Evolutionary conservation across 2,797 vertebrate species (phyloP).

Genomic region (Sebastes steindachneri): DNA sequence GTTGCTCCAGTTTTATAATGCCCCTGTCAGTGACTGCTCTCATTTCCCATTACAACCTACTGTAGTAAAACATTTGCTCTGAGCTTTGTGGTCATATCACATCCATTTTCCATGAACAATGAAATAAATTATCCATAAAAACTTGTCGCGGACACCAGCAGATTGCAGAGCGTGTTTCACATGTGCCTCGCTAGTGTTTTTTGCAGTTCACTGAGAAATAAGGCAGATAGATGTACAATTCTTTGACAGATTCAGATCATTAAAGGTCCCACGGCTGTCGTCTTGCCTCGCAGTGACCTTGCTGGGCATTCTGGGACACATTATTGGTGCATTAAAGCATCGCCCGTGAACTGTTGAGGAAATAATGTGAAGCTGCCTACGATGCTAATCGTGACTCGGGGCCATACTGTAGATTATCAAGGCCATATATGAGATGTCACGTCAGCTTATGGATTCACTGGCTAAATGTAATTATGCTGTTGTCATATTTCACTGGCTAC

Average conservation of each 20-base stretch:
- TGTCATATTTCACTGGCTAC: constrained; percentile 28
- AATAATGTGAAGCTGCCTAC: constrained; percentile 38
- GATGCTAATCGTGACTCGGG: constrained; percentile 40
- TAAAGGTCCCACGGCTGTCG: background rate
- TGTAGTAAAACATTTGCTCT: background rate
- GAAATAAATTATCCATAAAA: background rate
- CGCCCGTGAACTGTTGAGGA: constrained; percentile 31
- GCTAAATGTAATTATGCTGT: constrained; percentile 38
- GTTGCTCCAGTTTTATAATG: background rate
- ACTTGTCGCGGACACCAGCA: background rate
- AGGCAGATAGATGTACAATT: constrained; percentile 6
- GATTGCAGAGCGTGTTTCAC: background rate
- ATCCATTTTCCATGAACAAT: background rate
- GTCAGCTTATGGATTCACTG: constrained; percentile 38
- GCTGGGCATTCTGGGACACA: constrained; percentile 15
- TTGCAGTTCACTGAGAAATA: background rate
- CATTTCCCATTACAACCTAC: background rate
- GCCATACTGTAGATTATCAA: constrained; percentile 36
- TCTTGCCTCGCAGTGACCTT: constrained; percentile 39
- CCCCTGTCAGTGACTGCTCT: background rate
- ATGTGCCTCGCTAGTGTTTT: background rate
- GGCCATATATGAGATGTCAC: constrained; percentile 28
- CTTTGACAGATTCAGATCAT: constrained; percentile 29
- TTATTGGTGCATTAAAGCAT: constrained; percentile 38
- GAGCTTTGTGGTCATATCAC: background rate